Evolutionary conservation across 2,888 invertebrate genomes (phyloP).

Genomic region (Chymomyza caudatula): DNA sequence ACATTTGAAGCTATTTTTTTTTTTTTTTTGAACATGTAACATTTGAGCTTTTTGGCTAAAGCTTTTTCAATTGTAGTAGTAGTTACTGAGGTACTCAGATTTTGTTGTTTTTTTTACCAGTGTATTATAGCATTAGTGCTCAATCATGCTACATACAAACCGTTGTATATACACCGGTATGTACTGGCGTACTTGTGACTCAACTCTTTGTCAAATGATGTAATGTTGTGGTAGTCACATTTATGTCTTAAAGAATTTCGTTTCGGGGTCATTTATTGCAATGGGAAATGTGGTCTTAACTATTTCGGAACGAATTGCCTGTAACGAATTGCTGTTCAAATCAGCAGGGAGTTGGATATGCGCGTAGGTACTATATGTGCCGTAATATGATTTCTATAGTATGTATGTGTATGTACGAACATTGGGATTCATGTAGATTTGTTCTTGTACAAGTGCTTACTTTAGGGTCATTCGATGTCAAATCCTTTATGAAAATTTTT

Average conservation of each 20-base stretch:
- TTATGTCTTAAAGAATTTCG: conserved; percentile 49
- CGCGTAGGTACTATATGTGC: background rate
- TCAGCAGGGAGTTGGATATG: background rate
- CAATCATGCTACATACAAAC: conserved; percentile 48
- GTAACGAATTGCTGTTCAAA: background rate
- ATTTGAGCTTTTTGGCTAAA: conserved; percentile 51
- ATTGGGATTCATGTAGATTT: too few species aligned
- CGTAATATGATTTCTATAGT: too few species aligned
- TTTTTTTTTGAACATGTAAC: conserved; percentile 33
- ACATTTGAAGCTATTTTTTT: conserved; percentile 9
- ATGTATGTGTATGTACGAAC: too few species aligned
- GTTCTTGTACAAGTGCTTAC: background rate
- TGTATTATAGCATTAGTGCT: conserved; percentile 54
- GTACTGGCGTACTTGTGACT: conserved; percentile 39
- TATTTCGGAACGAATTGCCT: background rate
- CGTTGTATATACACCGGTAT: conserved; percentile 1
- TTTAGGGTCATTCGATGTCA: too few species aligned
- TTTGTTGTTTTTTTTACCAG: background rate
- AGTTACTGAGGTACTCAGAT: conserved; percentile 17
- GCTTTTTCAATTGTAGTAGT: conserved; percentile 42
- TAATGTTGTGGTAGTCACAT: conserved; percentile 34
- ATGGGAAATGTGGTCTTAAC: background rate
- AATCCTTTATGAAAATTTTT: too few species aligned
- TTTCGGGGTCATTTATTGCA: conserved; percentile 27
- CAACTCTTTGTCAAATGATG: conserved; percentile 54